phyloP scores from a whole-genome alignment of 30 jellyfish, hydroid and myxozoan genomes.

The Pseudorhiza aurosa region DNA sequence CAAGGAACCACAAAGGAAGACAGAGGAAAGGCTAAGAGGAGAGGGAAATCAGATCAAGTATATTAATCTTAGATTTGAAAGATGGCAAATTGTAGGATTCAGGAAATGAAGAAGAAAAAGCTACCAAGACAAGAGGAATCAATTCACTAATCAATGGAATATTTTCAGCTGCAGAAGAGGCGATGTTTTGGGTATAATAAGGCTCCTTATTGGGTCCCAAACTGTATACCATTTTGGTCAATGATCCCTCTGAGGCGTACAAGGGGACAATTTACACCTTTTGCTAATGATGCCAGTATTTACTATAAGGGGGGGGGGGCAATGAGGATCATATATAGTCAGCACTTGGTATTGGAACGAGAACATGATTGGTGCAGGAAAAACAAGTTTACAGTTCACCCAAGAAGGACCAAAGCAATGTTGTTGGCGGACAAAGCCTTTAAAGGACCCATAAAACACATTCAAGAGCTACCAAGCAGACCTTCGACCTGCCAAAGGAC shows the following conservation, averaged over 20 bases:
- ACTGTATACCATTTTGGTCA: constrained; percentile 37
- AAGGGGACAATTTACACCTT: constrained; percentile 15
- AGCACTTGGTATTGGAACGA: constrained; percentile 30
- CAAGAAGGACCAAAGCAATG: constrained; percentile 46
- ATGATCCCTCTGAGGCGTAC: constrained; percentile 17
- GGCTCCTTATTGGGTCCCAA: constrained; percentile 36
- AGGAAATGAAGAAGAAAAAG: too few species aligned
- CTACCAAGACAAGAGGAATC: constrained; percentile 46
- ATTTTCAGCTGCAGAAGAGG: constrained; percentile 2
- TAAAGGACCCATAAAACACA: constrained; percentile 32
- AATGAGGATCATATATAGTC: constrained; percentile 20
- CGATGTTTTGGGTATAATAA: constrained; percentile 21
- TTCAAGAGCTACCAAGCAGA: constrained; percentile 48
- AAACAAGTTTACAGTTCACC: constrained; percentile 39
- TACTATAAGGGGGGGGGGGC: constrained; percentile 23
- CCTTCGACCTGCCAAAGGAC: constrained; percentile 26
- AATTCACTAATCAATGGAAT: constrained; percentile 6
- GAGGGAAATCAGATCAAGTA: too few species aligned
- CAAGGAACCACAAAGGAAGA: too few species aligned
- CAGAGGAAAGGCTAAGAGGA: too few species aligned
- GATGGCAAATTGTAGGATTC: too few species aligned
- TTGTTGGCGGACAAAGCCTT: constrained; percentile 36
- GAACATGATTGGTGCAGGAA: constrained; percentile 38
- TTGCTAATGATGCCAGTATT: constrained; percentile 23
- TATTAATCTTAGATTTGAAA: too few species aligned